These are phyloP conservation scores for Corydoras maculifer DNA, from an alignment of 2,113 vertebrate genomes.

Conservation along the genomic window DNA sequence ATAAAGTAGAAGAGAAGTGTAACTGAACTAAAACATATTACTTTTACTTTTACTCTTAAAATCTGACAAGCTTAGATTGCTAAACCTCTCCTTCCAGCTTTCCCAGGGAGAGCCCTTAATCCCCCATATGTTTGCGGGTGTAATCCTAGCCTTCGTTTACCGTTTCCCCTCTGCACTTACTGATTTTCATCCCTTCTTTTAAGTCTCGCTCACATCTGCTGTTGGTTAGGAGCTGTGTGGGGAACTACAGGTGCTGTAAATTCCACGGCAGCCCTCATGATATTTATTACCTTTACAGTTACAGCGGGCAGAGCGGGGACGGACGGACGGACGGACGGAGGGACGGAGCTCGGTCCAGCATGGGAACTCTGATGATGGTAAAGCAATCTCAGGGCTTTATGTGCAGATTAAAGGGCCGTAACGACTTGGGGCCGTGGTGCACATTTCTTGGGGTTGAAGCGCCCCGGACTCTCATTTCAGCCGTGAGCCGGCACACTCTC, in stretches of 20 bases:
- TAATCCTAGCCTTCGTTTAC: conserved; percentile 49
- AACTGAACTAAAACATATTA: too few species aligned
- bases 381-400: conserved; percentile 50
- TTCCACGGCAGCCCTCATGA: conserved; percentile 55
- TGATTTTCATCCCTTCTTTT: conserved; percentile 26
- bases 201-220: conserved; percentile 58
- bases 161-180: conserved; percentile 16
- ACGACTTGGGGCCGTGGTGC: conserved; percentile 43
- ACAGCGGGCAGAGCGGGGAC: conserved; percentile 42
- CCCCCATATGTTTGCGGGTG: conserved; percentile 38
- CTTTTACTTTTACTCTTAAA: neutral
- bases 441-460: conserved; percentile 32
- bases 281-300: conserved; percentile 66
- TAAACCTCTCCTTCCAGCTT: conserved; percentile 4
- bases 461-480: neutral
- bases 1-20: too few species aligned
- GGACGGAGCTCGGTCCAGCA: conserved; percentile 21
- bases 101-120: conserved; percentile 22
- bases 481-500: neutral
- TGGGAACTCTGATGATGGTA: conserved; percentile 55
- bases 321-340: conserved; percentile 16
- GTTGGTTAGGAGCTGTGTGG: conserved; percentile 56
- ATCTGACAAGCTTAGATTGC: too few species aligned
- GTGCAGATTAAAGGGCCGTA: conserved; percentile 32
- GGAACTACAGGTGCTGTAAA: conserved; percentile 71